These are phyloP conservation scores for Halyomorpha halys DNA, from an alignment of 1,140 invertebrate genomes.

Conservation along the genomic window DNA sequence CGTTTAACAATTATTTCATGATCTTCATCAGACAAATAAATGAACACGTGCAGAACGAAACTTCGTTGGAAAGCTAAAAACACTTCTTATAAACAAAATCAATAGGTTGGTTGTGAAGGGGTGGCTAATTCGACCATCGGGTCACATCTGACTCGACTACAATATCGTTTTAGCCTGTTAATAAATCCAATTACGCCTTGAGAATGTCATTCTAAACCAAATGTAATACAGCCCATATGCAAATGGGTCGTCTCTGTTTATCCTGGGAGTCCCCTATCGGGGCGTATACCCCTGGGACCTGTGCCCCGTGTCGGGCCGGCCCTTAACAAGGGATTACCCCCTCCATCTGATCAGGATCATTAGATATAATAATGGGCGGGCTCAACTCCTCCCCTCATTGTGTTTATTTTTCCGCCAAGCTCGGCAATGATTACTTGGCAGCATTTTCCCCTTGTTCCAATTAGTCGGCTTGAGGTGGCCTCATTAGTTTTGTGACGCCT, in stretches of 20 bases:
- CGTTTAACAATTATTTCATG: no score
- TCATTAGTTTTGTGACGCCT: not conserved
- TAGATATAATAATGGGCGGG: constrained; percentile 17
- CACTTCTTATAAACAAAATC: no score
- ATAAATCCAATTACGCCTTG: no score
- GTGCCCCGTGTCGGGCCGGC: not conserved
- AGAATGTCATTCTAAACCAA: constrained; percentile 7
- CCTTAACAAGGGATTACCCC: constrained; percentile 13
- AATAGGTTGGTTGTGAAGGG: no score
- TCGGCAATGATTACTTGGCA: constrained; percentile 12
- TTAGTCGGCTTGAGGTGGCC: constrained; percentile 1
- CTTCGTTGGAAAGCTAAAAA: no score
- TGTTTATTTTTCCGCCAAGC: constrained; percentile 13
- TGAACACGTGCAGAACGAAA: no score
- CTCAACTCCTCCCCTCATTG: not conserved
- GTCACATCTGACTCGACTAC: no score
- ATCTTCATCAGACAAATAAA: no score
- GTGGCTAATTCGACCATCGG: no score
- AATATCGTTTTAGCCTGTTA: no score
- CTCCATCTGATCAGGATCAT: constrained; percentile 13
- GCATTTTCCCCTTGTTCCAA: constrained; percentile 5
- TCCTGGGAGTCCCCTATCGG: not conserved
- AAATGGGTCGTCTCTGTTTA: constrained; percentile 12
- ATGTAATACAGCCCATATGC: constrained; percentile 14
- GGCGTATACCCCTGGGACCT: not conserved